These are phyloP conservation scores for Gryllus bimaculatus DNA, from an alignment of 1,140 invertebrate species.

Conservation along the genomic window DNA sequence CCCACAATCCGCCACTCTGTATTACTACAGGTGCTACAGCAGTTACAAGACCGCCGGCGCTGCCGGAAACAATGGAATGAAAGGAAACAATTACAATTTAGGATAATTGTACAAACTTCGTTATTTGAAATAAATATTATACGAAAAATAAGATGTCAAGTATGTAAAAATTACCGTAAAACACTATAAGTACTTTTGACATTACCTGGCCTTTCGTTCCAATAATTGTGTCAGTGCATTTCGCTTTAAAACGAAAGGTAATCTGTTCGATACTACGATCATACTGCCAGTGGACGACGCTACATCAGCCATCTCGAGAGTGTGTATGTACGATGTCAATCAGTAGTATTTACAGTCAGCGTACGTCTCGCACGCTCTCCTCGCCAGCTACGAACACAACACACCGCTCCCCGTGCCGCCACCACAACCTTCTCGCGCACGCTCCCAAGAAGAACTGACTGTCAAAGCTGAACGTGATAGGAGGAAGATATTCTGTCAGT, in stretches of 20 bases:
- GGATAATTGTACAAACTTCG: not conserved
- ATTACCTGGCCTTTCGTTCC: constrained; percentile 71
- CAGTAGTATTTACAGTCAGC: not conserved
- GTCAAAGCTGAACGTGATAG: not conserved
- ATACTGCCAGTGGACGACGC: constrained; percentile 33
- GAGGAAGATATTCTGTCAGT: not conserved
- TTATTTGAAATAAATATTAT: not conserved
- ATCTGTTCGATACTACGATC: constrained; percentile 81
- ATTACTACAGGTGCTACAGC: constrained; percentile 84
- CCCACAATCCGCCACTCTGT: constrained; percentile 72
- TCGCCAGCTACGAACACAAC: not conserved
- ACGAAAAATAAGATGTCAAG: not conserved
- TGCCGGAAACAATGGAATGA: constrained; percentile 35
- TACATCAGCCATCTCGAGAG: not conserved
- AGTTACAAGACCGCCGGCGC: constrained; percentile 79
- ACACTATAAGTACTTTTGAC: constrained; percentile 15
- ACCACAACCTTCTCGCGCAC: not conserved
- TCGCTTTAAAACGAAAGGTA: constrained; percentile 75
- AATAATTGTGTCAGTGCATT: constrained; percentile 59
- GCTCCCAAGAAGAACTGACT: not conserved
- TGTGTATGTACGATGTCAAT: not conserved
- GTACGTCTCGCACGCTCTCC: not conserved
- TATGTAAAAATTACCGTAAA: constrained; percentile 16
- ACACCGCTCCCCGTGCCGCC: not conserved
- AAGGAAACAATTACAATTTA: not conserved